These are phyloP conservation scores for Lysandra bellargus DNA, from an alignment of 2,888 invertebrate species.

Conservation along the genomic window DNA sequence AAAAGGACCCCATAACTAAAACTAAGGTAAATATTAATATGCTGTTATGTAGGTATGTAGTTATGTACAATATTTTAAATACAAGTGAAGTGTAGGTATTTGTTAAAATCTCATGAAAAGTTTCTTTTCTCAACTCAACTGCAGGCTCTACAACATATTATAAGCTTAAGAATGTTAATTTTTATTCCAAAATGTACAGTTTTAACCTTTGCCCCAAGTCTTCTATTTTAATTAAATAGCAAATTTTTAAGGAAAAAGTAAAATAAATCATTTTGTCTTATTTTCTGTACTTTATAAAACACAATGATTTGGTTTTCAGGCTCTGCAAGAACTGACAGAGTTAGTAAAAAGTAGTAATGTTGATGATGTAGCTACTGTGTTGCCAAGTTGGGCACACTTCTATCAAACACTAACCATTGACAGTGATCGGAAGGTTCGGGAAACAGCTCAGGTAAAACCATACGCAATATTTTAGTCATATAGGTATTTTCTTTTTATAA, in stretches of 20 bases:
- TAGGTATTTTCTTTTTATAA: neutral
- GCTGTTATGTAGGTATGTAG: no score
- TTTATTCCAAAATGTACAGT: neutral
- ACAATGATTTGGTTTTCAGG: constrained; percentile 69
- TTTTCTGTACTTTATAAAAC: neutral
- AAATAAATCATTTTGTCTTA: neutral
- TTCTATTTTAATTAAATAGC: neutral
- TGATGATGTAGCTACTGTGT: constrained; percentile 84
- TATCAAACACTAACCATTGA: constrained; percentile 89
- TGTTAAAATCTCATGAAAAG: no score
- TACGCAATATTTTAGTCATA: neutral
- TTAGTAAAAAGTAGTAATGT: constrained; percentile 83
- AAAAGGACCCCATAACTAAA: constrained; percentile 94
- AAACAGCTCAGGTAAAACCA: constrained; percentile 81
- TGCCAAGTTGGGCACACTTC: constrained; percentile 91
- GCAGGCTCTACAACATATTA: neutral
- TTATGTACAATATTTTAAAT: neutral
- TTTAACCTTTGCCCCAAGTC: neutral
- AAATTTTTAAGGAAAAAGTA: neutral
- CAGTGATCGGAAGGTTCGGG: constrained; percentile 90
- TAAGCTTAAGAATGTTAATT: neutral
- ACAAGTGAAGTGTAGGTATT: neutral
- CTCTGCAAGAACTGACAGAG: constrained; percentile 89
- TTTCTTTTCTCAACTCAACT: no score
- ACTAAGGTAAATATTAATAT: constrained; percentile 83